Evolutionary conservation across 2,113 vertebrate genomes (phyloP), one percentile per base, ranked within the genome.

Genomic region (Blennius ocellaris): DNA sequence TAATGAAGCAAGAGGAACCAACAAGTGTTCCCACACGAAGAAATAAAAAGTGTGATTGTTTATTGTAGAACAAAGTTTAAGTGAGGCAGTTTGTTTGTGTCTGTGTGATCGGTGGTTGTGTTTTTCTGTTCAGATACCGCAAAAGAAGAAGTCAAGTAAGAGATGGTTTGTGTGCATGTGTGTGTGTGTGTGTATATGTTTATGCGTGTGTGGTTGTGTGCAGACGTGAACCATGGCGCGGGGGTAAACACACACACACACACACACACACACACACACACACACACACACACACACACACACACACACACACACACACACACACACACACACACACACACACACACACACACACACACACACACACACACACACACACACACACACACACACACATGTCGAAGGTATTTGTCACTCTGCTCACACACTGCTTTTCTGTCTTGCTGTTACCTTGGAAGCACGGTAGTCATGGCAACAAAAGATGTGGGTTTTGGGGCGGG

Each of bases 371-470:
- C 21, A 91, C 82, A 78, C 21, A 91, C 82, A 78, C 21, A 30
- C 21, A 30, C 21, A 30, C 21, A 30, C 21, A 30, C 21, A 30
- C 85, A 87, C 88, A 66, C 81, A 84, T 69, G 81, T 85, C 73
- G 72, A 58, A 87, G 86, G 88, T 92, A 86, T 92, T 94, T 93
- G 92, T 93, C 87, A 94, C 90, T 88, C 92, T 40, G 87, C 92
- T 92, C 92, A 93, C 92, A 90, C 87, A 69, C 87, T 55, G 78
- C 86, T 85, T 89, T 87, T 80, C 84, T 44, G 69, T 92, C 88
- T 92, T 87, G 90, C 91, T 89, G 93, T 93, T 94, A 92, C 93
- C 92, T 92, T 90, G 89, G 92, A 92, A 93, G 92, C 90, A 84
- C 78, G 58, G 93, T 93, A 86, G 87, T 91, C 90, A 94, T 94